phyloP scores from a whole-genome alignment of 2,797 vertebrate genomes.

The Galaxias olidus region DNA sequence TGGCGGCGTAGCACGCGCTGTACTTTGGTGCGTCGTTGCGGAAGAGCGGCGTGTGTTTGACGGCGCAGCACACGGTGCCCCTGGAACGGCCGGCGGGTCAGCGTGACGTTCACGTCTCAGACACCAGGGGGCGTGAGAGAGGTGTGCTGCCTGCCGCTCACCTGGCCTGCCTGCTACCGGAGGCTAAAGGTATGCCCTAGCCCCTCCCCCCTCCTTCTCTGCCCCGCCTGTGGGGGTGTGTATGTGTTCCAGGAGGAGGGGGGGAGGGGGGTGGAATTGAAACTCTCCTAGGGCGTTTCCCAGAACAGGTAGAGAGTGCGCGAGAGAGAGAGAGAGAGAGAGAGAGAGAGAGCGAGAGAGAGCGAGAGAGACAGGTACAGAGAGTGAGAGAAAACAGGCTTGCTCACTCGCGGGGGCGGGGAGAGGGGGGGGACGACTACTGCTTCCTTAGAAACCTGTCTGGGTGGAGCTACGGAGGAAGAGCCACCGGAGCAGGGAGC shows the following conservation, averaged over 20 bases:
- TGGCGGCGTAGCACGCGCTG: background rate
- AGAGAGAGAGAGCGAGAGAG: constrained; percentile 16
- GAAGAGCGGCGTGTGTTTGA: background rate
- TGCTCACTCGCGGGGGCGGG: constrained; percentile 25
- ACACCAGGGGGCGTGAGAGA: constrained; percentile 66
- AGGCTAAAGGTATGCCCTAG: constrained; percentile 39
- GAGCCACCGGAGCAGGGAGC: constrained; percentile 48
- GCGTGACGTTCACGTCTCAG: background rate
- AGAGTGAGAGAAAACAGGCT: constrained; percentile 35
- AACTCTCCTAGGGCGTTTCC: constrained; percentile 52
- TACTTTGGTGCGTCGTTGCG: background rate
- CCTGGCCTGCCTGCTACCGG: constrained; percentile 58
- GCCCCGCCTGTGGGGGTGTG: background rate
- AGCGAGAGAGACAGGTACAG: constrained; percentile 13
- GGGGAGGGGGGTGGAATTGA: constrained; percentile 32
- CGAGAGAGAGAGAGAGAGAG: too few relatives aligned
- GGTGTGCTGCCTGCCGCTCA: constrained; percentile 46
- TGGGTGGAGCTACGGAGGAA: constrained; percentile 62
- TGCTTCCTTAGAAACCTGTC: constrained; percentile 69
- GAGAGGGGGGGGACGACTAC: too few relatives aligned
- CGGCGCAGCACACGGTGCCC: background rate
- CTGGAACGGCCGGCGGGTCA: background rate
- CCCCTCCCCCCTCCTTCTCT: constrained; percentile 36
- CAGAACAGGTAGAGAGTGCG: constrained; percentile 51
- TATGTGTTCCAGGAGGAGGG: constrained; percentile 29